phyloP scores from a whole-genome alignment of 2,797 vertebrate genomes.

The Chelmon rostratus region DNA sequence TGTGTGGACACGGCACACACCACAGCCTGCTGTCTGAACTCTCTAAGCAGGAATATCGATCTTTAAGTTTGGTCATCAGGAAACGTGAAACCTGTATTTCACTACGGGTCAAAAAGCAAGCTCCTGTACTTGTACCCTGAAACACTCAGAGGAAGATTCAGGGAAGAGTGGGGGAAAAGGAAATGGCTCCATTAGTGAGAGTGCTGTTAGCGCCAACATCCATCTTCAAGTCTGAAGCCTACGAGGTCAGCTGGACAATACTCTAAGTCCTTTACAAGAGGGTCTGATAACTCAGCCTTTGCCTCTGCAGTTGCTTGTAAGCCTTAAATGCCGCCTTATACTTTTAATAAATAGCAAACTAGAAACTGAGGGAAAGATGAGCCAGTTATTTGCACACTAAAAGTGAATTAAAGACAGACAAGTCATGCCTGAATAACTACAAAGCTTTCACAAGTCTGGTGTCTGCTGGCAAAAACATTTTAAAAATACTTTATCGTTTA shows the following conservation, averaged over 20 bases:
- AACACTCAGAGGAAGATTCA: conserved; percentile 35
- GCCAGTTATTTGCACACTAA: neutral
- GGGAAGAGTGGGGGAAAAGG: conserved; percentile 38
- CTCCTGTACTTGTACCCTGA: conserved; percentile 29
- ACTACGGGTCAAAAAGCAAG: conserved; percentile 44
- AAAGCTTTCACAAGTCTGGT: neutral
- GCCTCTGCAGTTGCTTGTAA: neutral
- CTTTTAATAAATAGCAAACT: neutral
- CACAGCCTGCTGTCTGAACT: neutral
- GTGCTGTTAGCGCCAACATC: conserved; percentile 52
- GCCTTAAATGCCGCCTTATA: neutral
- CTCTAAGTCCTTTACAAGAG: conserved; percentile 30
- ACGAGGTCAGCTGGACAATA: conserved; percentile 54
- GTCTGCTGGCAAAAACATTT: neutral
- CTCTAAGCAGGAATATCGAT: conserved; percentile 38
- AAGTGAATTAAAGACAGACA: neutral
- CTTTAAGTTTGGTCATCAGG: conserved; percentile 45
- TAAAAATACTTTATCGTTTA: neutral
- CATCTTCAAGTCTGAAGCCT: conserved; percentile 46
- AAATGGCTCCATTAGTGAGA: conserved; percentile 73
- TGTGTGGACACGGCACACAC: too few relatives aligned
- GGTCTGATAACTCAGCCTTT: conserved; percentile 30
- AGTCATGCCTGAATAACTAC: neutral
- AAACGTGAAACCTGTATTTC: conserved; percentile 56
- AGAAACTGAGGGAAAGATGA: conserved; percentile 11